phyloP scores from a whole-genome alignment of 2,888 invertebrate genomes.

The Oegoconia quadripuncta region DNA sequence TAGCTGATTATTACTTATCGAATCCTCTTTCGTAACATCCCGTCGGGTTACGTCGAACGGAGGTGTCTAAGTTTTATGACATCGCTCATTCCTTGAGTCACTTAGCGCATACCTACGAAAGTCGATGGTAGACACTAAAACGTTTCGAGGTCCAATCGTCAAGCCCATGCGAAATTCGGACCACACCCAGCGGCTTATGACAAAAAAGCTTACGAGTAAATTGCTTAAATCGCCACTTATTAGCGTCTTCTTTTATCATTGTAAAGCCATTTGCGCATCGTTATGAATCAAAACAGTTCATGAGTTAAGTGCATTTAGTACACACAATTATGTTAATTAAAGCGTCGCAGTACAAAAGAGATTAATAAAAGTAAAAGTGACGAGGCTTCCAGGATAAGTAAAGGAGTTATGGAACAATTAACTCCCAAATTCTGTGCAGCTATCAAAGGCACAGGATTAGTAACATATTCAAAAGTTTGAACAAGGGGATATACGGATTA shows the following conservation, averaged over 20 bases:
- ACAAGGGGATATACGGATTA: slow-evolving; percentile 54
- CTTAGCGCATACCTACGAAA: slow-evolving; percentile 62
- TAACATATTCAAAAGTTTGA: slow-evolving; percentile 40
- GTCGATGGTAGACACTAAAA: slow-evolving; percentile 41
- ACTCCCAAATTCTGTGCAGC: slow-evolving; percentile 34
- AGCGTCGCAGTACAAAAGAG: slow-evolving; percentile 22
- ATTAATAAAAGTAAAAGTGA: slow-evolving; percentile 31
- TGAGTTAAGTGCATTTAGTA: background rate
- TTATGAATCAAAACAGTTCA: background rate
- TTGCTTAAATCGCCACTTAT: slow-evolving; percentile 5
- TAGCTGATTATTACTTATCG: too few species aligned
- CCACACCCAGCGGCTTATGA: slow-evolving; percentile 39
- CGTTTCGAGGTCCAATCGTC: slow-evolving; percentile 44
- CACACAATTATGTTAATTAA: background rate
- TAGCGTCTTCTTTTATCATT: slow-evolving; percentile 1
- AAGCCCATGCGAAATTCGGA: slow-evolving; percentile 52
- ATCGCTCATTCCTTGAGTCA: slow-evolving; percentile 47
- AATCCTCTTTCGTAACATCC: slow-evolving; percentile 47
- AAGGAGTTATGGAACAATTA: slow-evolving; percentile 43
- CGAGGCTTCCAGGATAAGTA: slow-evolving; percentile 28
- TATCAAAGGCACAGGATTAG: slow-evolving; percentile 45
- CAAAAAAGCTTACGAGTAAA: slow-evolving; percentile 4
- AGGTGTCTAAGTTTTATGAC: slow-evolving; percentile 41
- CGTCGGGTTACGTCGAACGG: slow-evolving; percentile 46
- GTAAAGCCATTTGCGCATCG: background rate